These are phyloP conservation scores for Pammene fasciana DNA, from an alignment of 2,888 invertebrate species.

Conservation along the genomic window DNA sequence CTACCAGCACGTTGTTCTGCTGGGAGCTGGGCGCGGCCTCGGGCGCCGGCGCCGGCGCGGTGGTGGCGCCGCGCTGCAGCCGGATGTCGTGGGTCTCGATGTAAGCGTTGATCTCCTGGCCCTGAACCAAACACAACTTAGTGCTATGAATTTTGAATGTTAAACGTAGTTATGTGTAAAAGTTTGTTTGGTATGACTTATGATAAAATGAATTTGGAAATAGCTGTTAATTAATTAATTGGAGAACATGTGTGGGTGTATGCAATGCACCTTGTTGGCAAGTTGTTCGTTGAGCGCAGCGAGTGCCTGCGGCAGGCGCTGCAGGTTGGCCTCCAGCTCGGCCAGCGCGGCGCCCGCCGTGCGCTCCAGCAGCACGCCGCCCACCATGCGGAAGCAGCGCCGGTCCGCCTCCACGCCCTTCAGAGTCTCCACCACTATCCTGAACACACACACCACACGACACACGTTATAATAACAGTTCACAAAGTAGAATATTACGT, in stretches of 20 bases:
- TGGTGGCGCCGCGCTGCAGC: conserved; percentile 82
- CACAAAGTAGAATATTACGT: too few relatives aligned
- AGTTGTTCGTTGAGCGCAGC: conserved; percentile 91
- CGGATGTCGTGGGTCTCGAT: conserved; percentile 95
- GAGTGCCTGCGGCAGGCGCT: conserved; percentile 91
- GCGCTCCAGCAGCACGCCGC: conserved; percentile 96
- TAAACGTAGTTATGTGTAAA: too few relatives aligned
- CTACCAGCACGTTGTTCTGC: conserved; percentile 82
- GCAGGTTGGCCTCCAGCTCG: conserved; percentile 89
- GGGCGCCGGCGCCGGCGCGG: conserved; percentile 53
- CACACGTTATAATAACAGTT: not conserved
- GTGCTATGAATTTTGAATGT: not conserved
- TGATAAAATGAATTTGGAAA: too few relatives aligned
- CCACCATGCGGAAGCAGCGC: conserved; percentile 96
- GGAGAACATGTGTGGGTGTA: not conserved
- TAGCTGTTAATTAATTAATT: too few relatives aligned
- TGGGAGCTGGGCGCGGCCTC: conserved; percentile 55
- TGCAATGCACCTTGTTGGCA: conserved; percentile 83
- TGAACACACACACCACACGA: conserved; percentile 65
- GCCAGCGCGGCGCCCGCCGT: conserved; percentile 96
- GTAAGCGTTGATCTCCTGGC: conserved; percentile 95
- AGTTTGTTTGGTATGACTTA: too few relatives aligned
- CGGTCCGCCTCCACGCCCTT: conserved; percentile 92
- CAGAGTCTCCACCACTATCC: conserved; percentile 96
- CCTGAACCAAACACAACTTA: conserved; percentile 60